Percentiles rank a stretch among this genome's conserved stretches.
These are phyloP conservation scores for Hyphantria cunea DNA, from an alignment of 1,140 invertebrate species.

Conservation along the genomic window DNA sequence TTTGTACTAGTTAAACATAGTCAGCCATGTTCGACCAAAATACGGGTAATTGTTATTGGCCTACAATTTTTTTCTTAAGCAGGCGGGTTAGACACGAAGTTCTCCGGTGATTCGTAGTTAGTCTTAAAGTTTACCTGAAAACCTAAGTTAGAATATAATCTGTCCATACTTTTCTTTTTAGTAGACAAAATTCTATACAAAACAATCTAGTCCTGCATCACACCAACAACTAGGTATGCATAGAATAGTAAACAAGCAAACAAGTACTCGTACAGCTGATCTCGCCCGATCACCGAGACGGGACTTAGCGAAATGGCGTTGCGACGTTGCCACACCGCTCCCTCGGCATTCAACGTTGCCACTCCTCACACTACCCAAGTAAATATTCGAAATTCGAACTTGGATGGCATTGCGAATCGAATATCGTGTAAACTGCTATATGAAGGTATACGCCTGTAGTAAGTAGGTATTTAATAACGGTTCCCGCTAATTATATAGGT, in stretches of 20 bases:
- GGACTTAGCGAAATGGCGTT: slow-evolving; percentile 33
- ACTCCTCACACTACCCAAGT: slow-evolving; percentile 25
- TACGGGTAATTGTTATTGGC: no score
- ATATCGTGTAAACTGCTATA: slow-evolving; percentile 36
- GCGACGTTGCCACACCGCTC: slow-evolving; percentile 43
- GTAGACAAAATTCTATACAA: slow-evolving; percentile 12
- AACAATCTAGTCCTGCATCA: slow-evolving; percentile 8
- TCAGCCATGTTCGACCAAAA: no score
- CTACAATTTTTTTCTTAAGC: no score
- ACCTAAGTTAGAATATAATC: no score
- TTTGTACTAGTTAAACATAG: no score
- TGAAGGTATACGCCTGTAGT: neutral
- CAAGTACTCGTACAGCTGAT: slow-evolving; percentile 47
- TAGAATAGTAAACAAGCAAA: slow-evolving; percentile 31
- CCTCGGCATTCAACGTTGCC: slow-evolving; percentile 42
- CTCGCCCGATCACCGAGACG: slow-evolving; percentile 38
- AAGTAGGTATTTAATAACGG: slow-evolving; percentile 37
- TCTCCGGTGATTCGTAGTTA: no score
- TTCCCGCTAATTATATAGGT: slow-evolving; percentile 34
- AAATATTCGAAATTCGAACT: slow-evolving; percentile 51
- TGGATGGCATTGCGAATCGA: slow-evolving; percentile 48
- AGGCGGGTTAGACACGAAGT: no score
- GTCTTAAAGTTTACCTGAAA: no score
- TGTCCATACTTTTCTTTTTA: neutral
- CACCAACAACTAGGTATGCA: neutral